Evolutionary conservation across 2,888 invertebrate genomes (phyloP).

Genomic region (Limenitis arthemis): DNA sequence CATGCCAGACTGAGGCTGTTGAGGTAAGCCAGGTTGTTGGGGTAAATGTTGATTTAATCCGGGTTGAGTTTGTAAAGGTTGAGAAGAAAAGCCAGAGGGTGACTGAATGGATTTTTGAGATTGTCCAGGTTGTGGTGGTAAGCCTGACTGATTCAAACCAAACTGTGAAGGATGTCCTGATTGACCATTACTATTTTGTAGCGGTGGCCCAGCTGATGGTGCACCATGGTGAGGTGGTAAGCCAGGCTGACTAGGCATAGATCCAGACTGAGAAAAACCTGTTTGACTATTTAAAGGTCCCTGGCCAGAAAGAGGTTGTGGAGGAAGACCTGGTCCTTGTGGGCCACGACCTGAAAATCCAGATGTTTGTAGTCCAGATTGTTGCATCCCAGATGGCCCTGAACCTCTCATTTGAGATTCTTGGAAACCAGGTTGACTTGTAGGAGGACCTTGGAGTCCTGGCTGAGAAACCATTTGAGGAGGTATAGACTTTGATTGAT

Average conservation of each 20-base stretch:
- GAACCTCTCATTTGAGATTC: conserved; percentile 6
- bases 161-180: conserved; percentile 32
- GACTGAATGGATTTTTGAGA: neutral
- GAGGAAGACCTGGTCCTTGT: conserved; percentile 7
- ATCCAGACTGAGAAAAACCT: conserved; percentile 17
- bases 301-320: conserved; percentile 13
- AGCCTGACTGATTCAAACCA: conserved; percentile 24
- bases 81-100: conserved; percentile 20
- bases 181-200: conserved; percentile 15
- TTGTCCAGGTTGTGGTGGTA: conserved; percentile 29
- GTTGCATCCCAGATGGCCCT: conserved; percentile 22
- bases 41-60: conserved; percentile 26
- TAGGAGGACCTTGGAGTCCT: conserved; percentile 27
- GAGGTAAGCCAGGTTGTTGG: conserved; percentile 30
- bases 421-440: conserved; percentile 28
- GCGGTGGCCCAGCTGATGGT: conserved; percentile 22
- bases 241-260: conserved; percentile 15
- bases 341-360: conserved; percentile 22
- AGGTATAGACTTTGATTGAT: conserved; percentile 19
- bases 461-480: conserved; percentile 27
- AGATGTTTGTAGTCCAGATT: conserved; percentile 30
- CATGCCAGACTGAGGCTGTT: conserved; percentile 30
- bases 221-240: conserved; percentile 24
- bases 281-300: conserved; percentile 17
- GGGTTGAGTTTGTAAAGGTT: conserved; percentile 36